Evolutionary conservation across 2,888 invertebrate species (phyloP).

Genomic region (Pseudeuparius sepicola): DNA sequence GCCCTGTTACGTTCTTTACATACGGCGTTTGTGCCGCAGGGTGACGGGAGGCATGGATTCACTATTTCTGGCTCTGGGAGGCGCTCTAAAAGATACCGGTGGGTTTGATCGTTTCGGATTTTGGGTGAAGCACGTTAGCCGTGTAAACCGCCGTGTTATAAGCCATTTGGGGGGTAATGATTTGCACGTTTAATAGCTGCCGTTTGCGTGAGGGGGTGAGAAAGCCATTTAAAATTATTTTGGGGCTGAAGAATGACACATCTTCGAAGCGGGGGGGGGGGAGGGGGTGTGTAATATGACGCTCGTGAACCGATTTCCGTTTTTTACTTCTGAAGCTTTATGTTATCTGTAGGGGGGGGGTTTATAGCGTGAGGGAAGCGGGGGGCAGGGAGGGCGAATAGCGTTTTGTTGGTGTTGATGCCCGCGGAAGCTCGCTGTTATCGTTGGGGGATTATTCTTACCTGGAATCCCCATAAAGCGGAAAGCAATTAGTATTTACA

Average conservation of each 20-base stretch:
- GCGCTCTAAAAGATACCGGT: slow-evolving; percentile 25
- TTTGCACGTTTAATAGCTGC: too few relatives aligned
- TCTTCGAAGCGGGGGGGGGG: slow-evolving; percentile 20
- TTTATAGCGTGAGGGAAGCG: slow-evolving; percentile 16
- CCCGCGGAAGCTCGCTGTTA: slow-evolving; percentile 35
- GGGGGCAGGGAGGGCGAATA: slow-evolving; percentile 23
- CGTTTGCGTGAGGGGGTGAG: too few relatives aligned
- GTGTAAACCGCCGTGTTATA: too few relatives aligned
- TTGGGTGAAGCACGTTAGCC: too few relatives aligned
- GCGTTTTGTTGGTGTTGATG: slow-evolving; percentile 24
- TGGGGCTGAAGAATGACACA: too few relatives aligned
- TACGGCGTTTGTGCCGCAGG: slow-evolving; percentile 57
- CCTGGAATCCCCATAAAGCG: slow-evolving; percentile 31
- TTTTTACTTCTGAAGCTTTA: too few relatives aligned
- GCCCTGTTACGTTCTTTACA: slow-evolving; percentile 63
- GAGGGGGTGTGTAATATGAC: slow-evolving; percentile 20
- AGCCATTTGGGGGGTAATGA: too few relatives aligned
- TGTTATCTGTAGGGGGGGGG: too few relatives aligned
- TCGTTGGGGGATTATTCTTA: slow-evolving; percentile 38
- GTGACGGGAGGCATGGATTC: slow-evolving; percentile 59
- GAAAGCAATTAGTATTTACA: slow-evolving; percentile 30
- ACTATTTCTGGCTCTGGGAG: slow-evolving; percentile 26
- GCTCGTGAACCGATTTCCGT: slow-evolving; percentile 26
- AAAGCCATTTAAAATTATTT: too few relatives aligned
- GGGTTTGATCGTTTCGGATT: too few relatives aligned